A percentile compares a stretch with the other conserved stretches of the same genome.
phyloP scores from a whole-genome alignment of 1,140 invertebrate species.

The Drosophila insularis region DNA sequence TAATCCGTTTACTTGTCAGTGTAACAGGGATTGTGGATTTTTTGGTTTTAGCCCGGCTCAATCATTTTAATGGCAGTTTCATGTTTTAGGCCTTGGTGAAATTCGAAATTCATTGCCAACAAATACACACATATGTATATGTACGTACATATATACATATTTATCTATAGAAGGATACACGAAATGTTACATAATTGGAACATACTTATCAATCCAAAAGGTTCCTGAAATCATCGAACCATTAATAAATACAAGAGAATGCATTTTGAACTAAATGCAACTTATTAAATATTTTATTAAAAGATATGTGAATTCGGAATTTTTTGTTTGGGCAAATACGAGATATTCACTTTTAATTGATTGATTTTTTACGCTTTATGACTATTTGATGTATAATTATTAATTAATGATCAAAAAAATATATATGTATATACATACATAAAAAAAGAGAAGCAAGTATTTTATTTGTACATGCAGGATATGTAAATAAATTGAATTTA shows the following conservation, averaged over 20 bases:
- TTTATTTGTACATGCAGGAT: neutral
- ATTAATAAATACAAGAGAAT: conserved; percentile 1
- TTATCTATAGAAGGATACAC: no score
- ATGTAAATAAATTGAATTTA: neutral
- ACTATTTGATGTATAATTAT: neutral
- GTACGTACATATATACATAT: neutral
- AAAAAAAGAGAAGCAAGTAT: no score
- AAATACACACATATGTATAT: neutral
- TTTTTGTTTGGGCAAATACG: conserved; percentile 21
- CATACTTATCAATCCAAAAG: conserved; percentile 6
- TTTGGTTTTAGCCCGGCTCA: conserved; percentile 51
- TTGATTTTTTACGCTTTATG: conserved; percentile 24
- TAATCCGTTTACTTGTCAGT: conserved; percentile 52
- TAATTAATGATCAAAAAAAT: neutral
- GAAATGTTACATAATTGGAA: neutral
- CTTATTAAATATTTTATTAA: conserved; percentile 10
- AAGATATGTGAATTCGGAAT: neutral
- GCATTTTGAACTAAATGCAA: neutral
- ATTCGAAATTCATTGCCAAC: conserved; percentile 18
- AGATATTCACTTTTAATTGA: conserved; percentile 34
- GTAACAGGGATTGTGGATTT: conserved; percentile 43
- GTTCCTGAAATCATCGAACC: neutral
- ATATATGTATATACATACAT: neutral
- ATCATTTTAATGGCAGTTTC: conserved; percentile 60
- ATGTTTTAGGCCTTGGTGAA: conserved; percentile 47